A percentile compares a stretch with the other conserved stretches of the same genome.
These are phyloP conservation scores for Caiman crocodilus DNA, from an alignment of 2,797 vertebrate genomes.

Conservation along the genomic window DNA sequence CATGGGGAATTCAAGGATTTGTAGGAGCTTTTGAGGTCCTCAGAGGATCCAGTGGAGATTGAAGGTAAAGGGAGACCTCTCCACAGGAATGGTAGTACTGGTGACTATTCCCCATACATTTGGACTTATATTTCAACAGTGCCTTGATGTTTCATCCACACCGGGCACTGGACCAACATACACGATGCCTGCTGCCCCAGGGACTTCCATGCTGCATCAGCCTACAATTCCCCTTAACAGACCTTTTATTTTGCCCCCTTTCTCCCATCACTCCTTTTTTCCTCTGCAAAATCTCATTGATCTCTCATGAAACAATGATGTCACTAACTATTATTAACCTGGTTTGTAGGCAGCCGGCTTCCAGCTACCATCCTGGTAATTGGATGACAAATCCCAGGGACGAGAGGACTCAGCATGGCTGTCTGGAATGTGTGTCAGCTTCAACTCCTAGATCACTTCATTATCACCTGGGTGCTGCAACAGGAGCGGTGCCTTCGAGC, in stretches of 20 bases:
- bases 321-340: conserved; percentile 46
- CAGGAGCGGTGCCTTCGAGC: not conserved
- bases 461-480: not conserved
- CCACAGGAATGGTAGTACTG: too few species aligned
- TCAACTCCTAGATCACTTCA: conserved; percentile 23
- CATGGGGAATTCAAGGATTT: too few species aligned
- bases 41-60: too few species aligned
- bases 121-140: too few species aligned
- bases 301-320: conserved; percentile 36
- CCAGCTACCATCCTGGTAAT: not conserved
- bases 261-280: not conserved
- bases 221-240: not conserved
- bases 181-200: too few species aligned
- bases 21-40: too few species aligned
- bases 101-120: too few species aligned
- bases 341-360: not conserved
- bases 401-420: not conserved
- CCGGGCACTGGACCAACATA: too few species aligned
- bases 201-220: too few species aligned
- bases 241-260: not conserved
- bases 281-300: conserved; percentile 3
- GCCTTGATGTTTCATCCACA: too few species aligned
- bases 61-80: too few species aligned
- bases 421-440: not conserved
- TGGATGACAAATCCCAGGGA: conserved; percentile 1